Base-by-base conservation (phyloP, 1,140 invertebrate species). In the Uloborus diversus region DNA sequence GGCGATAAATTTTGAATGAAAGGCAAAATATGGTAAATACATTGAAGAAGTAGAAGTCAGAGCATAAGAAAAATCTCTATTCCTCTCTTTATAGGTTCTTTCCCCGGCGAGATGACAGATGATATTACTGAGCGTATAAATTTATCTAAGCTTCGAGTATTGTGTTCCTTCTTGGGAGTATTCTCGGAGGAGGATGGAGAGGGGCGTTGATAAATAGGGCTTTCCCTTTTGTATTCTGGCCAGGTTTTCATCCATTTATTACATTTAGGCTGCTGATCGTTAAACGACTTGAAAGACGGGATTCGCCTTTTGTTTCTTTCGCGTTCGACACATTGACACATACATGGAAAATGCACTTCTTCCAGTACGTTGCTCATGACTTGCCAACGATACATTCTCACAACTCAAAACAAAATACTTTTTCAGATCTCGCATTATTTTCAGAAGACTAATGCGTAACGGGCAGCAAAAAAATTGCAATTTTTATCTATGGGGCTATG, bases 1-100 rank as follows among this genome's bases (percentile, higher is more conserved):
- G 49, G 32, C 73, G 62, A 78, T 78, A 78, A 78, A 78, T 78
- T 78, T 78, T 78, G 73, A 66, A 78, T 78, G 73, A 78, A 78
- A 65, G 49, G 57, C 73, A 78, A 78, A 78, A 78, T 78, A 78
- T 78, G 61, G 73, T 78, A 78, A 78, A 78, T 78, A 66, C 73
- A 33, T 66, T 23, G 57, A 75, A 32, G 59, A 27, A 62, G 53
- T 75, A 49, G 30, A 30, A 62, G 27, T 62, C 32, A 37, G 59
- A 75, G 71, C 62, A 59, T 51, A 75, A 53, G 59, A 75, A 75
- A n/a, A 75, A 64, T 78, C 62, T 78, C 49, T 66, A 64, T 78
- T 42, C 66, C 49, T 78, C 62, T 42, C 35, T 66, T 78, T 65
- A 65, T 42, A 56, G 73, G 73, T 65, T 66, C 47, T 78, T 78